Evolutionary conservation across 2,113 vertebrate species (phyloP).

Genomic region (Ageneiosus marmoratus): DNA sequence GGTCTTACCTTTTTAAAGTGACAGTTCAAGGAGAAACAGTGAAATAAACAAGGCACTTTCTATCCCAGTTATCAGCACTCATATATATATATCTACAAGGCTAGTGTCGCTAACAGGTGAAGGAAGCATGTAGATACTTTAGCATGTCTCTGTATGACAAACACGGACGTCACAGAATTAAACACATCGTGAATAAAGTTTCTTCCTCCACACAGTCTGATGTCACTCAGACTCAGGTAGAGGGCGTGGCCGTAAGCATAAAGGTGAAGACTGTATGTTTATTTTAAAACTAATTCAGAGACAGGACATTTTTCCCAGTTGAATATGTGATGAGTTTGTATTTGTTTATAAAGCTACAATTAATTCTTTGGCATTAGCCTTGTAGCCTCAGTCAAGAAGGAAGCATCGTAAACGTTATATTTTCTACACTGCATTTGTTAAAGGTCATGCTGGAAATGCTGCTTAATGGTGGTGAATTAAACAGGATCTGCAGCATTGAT

Average conservation of each 20-base stretch:
- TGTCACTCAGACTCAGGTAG: not conserved
- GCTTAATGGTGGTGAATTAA: too few species aligned
- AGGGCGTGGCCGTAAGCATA: not conserved
- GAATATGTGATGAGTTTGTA: not conserved
- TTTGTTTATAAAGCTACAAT: too few species aligned
- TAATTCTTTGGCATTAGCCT: not conserved
- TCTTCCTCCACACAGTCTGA: not conserved
- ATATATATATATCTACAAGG: too few species aligned
- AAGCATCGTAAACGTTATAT: not conserved
- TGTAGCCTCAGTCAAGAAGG: not conserved
- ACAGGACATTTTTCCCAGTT: too few species aligned
- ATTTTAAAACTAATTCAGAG: too few species aligned
- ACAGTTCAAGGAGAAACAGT: not conserved
- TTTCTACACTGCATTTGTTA: not conserved
- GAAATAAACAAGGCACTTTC: not conserved
- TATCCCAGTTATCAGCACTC: too few species aligned
- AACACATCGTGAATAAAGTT: not conserved
- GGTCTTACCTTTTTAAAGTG: constrained; percentile 1
- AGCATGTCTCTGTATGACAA: not conserved
- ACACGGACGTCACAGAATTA: too few species aligned
- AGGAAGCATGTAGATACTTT: not conserved
- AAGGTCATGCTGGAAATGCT: not conserved
- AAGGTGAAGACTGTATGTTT: not conserved
- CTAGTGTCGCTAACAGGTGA: not conserved
- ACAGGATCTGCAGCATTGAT: not conserved